Evolutionary conservation across 2,797 vertebrate genomes (phyloP), one percentile per base, ranked within the genome.

Genomic region (Arnoldichthys spilopterus): DNA sequence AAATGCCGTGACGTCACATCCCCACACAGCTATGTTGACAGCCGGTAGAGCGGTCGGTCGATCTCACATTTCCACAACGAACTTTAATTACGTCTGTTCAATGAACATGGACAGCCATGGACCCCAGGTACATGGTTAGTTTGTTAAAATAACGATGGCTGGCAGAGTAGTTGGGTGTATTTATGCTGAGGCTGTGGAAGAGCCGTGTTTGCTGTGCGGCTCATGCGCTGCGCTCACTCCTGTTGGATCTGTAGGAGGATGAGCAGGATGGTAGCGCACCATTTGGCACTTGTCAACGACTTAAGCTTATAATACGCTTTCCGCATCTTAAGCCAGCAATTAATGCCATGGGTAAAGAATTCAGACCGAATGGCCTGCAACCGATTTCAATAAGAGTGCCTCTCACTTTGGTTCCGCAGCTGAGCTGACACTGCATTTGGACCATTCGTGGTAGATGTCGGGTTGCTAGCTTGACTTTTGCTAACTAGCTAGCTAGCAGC

Each of bases 71-170:
- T 45, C 15, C 54, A 51, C 49, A 30, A 49, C 11, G 28, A 61
- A 18, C 3, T 34, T 28, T 47, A 67, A 18, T 32, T 45, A 32
- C 53, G 16, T 18, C 53, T 1, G 34, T 22, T 51, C 37, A 63
- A 12, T n/a, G 49, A 53, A 3, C 73, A 20, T 64, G 62, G 24
- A 71, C 34, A 40, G 22, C 58, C 67, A 81, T 83, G 84, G 56
- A 78, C 37, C 34, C 51, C 67, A 85, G 84, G 84, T 85, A 83
- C 70, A 68, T 1, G 15, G n/a, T 73, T 47, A 0, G 26, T 47
- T 56, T 47, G 6, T 30, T 40, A 43, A 15, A 13, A 56, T 26
- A 4, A 28, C 30, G 1, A 20, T 3, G 1, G 20, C 32, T 24
- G n/a, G 1, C 9, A 8, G 6, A 7, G 18, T 9, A 1, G 61